These are phyloP conservation scores for Capra hircus DNA, from an alignment of 2,113 vertebrate genomes.

Conservation along the genomic window DNA sequence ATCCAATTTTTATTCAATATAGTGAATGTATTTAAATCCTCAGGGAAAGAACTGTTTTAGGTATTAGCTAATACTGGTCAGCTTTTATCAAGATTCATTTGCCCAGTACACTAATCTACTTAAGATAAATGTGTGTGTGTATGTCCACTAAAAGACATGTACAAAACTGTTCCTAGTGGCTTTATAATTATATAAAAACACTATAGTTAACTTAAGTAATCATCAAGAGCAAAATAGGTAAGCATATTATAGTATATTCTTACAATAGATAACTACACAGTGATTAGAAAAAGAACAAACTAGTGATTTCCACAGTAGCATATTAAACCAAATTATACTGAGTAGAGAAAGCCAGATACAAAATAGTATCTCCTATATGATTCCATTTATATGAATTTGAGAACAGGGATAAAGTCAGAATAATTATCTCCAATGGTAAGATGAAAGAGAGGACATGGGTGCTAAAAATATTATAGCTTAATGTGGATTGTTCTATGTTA, in stretches of 20 bases:
- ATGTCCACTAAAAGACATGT: not conserved
- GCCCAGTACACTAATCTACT: not conserved
- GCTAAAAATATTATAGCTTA: not conserved
- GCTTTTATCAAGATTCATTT: not conserved
- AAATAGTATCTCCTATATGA: not conserved
- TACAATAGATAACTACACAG: not conserved
- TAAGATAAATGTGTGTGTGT: not conserved
- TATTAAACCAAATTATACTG: not conserved
- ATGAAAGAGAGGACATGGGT: not conserved
- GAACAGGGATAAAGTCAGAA: not conserved
- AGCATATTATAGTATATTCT: not conserved
- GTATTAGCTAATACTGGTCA: not conserved
- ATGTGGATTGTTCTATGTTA: not conserved
- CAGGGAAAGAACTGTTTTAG: not conserved
- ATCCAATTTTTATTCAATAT: not conserved
- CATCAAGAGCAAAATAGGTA: not conserved
- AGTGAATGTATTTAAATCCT: not conserved
- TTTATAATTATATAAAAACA: not conserved
- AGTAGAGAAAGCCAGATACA: not conserved
- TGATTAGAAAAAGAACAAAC: not conserved
- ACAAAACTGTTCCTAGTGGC: not conserved
- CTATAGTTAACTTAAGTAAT: not conserved
- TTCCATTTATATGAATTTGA: not conserved
- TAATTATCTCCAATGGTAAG: not conserved
- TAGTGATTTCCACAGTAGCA: not conserved